Conservation (phyloP, 2,113 vertebrate genomes). For the Phalacrocorax brasilianus region DNA sequence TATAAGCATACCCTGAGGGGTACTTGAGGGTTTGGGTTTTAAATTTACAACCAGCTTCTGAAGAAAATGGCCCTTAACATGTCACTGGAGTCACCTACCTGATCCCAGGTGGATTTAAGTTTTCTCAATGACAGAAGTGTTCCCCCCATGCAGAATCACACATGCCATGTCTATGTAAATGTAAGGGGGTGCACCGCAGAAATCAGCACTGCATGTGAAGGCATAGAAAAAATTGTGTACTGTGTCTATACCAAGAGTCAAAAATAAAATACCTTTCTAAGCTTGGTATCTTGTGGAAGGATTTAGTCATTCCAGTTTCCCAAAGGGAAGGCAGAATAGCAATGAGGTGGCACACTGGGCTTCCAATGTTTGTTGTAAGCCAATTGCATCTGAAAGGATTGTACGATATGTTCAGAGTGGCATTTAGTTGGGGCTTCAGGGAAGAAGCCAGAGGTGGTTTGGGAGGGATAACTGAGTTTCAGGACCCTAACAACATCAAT, state of each 20-base stretch:
- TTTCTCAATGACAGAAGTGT: neutral
- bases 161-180: neutral
- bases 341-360: neutral
- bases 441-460: neutral
- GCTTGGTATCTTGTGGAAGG: neutral
- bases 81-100: neutral
- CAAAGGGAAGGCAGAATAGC: neutral
- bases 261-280: neutral
- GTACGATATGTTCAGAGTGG: neutral
- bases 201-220: neutral
- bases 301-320: neutral
- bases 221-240: neutral
- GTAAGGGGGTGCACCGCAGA: neutral
- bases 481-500: neutral
- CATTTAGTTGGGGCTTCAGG: neutral
- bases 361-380: neutral
- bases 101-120: neutral
- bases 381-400: neutral
- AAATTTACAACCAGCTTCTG: neutral
- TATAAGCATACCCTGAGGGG: accelerated
- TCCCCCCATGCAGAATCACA: neutral
- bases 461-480: neutral
- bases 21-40: neutral
- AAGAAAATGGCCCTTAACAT: neutral
- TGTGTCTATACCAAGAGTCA: neutral